Base-by-base conservation (phyloP, 92 coral and sea anemone genomes). In the Parazoanthus atlanticus region DNA sequence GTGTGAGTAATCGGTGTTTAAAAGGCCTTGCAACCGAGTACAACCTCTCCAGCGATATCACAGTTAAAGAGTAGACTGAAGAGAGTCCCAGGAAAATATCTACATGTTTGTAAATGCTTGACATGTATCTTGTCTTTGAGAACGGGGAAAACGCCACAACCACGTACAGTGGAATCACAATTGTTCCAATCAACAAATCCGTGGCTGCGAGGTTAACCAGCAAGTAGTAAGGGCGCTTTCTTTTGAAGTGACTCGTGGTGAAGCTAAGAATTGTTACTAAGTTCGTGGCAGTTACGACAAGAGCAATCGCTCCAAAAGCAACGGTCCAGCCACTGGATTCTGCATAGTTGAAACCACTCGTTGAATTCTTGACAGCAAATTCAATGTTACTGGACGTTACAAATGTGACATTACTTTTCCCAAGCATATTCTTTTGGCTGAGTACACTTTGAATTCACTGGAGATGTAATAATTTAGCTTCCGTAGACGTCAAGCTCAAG, bases 1-100 rank as follows among this genome's bases (percentile, higher is more conserved):
- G 21, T 30, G 77, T 73, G 8, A 73, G 77, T 9, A 32, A 15
- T 12, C 77, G 41, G 28, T 73, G 77, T 29, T 30, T 32, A 32
- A 73, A 34, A 73, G 77, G 77, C 77, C 77, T 30, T 31, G 23
- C 6, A 4, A 34, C 12, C 33, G 77, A 32, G 38, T 73, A 73
- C 77, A 73, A 34, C 11, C 77, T 32, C 77, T 73, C 77, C 77
- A 73, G 77, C 21, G 77, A 73, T 73, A 73, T 73, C 38, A 73
- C 77, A 34, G 23, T 30, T 73, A 73, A 25, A 25, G 77, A 73
- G 77, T 8, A 73, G 25, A 32, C 38, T 31, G 77, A 73, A 31
- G 77, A 10, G 77, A 73, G 77, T 29, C 77, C 77, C 0, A 73
- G 77, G 12, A 73, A 28, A 11, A 73, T 31, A 15, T 73, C 77